Evolutionary conservation across 2,113 vertebrate genomes (phyloP).

Genomic region (Etheostoma spectabile): DNA sequence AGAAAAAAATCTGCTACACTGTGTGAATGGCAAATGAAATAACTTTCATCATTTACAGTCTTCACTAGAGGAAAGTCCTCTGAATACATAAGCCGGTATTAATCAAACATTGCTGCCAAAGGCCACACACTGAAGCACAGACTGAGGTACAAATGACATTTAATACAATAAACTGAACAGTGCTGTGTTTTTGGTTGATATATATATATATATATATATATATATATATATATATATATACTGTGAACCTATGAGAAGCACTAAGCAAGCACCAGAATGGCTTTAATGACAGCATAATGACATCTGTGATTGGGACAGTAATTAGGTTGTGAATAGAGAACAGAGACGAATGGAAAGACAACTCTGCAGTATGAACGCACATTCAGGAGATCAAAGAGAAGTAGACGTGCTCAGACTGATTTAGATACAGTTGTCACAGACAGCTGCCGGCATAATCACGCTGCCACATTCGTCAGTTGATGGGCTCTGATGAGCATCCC

Average conservation of each 20-base stretch:
- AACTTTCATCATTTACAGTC: slow-evolving; percentile 49
- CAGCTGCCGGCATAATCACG: slow-evolving; percentile 96
- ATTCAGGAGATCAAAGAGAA: slow-evolving; percentile 90
- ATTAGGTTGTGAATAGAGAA: slow-evolving; percentile 67
- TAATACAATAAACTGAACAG: neutral
- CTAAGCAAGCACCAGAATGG: slow-evolving; percentile 28
- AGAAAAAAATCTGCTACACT: slow-evolving; percentile 11
- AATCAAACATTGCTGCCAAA: slow-evolving; percentile 45
- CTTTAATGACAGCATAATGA: slow-evolving; percentile 65
- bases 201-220: no score
- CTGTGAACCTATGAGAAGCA: slow-evolving; percentile 24
- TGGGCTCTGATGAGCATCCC: slow-evolving; percentile 91
- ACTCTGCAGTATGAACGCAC: slow-evolving; percentile 63
- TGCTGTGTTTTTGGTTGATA: slow-evolving; percentile 1
- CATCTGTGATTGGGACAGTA: slow-evolving; percentile 67
- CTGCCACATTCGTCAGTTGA: slow-evolving; percentile 94
- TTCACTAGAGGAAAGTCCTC: slow-evolving; percentile 13
- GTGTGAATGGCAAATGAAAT: slow-evolving; percentile 50
- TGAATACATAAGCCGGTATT: slow-evolving; percentile 34
- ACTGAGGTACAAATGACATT: slow-evolving; percentile 5
- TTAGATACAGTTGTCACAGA: slow-evolving; percentile 95
- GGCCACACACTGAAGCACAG: slow-evolving; percentile 20
- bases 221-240: no score
- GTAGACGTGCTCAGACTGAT: slow-evolving; percentile 85
- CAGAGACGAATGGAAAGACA: slow-evolving; percentile 65